Conservation (phyloP, 2,797 vertebrate genomes). For the Diplodus sargus region DNA sequence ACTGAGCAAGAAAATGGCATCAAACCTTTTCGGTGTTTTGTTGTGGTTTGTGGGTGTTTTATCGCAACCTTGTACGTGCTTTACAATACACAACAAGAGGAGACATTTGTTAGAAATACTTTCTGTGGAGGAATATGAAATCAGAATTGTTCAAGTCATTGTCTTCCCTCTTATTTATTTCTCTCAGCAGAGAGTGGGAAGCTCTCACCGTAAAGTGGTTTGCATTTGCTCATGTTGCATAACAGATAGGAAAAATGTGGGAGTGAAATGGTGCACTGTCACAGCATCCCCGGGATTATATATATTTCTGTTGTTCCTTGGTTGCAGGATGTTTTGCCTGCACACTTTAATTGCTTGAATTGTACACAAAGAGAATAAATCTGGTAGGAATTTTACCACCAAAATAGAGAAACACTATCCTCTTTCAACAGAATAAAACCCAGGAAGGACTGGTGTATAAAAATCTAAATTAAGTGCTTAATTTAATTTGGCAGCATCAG, state of each 20-base stretch:
- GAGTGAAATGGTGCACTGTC: constrained; percentile 59
- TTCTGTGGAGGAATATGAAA: constrained; percentile 30
- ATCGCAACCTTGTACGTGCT: not conserved
- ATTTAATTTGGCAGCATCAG: constrained; percentile 47
- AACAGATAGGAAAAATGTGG: constrained; percentile 64
- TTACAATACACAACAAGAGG: not conserved
- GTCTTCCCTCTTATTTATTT: constrained; percentile 36
- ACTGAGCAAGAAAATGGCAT: not conserved
- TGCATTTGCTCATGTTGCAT: constrained; percentile 58
- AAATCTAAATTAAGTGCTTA: constrained; percentile 34
- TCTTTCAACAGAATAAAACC: constrained; percentile 21
- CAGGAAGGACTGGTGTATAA: constrained; percentile 11
- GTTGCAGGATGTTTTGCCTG: constrained; percentile 14
- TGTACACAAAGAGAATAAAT: constrained; percentile 28
- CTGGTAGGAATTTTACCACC: not conserved
- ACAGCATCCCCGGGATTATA: constrained; percentile 46
- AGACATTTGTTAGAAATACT: not conserved
- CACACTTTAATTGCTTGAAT: constrained; percentile 23
- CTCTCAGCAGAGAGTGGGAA: constrained; percentile 43
- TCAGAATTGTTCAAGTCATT: constrained; percentile 23
- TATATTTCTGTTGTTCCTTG: constrained; percentile 33
- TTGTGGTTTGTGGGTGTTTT: constrained; percentile 8
- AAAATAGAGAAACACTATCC: constrained; percentile 10
- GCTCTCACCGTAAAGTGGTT: constrained; percentile 48
- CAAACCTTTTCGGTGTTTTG: not conserved